Evolutionary conservation across 30 jellyfish, hydroid and myxozoan species (phyloP), one percentile per base, ranked within the genome.

Genomic region (Pelagia noctiluca): DNA sequence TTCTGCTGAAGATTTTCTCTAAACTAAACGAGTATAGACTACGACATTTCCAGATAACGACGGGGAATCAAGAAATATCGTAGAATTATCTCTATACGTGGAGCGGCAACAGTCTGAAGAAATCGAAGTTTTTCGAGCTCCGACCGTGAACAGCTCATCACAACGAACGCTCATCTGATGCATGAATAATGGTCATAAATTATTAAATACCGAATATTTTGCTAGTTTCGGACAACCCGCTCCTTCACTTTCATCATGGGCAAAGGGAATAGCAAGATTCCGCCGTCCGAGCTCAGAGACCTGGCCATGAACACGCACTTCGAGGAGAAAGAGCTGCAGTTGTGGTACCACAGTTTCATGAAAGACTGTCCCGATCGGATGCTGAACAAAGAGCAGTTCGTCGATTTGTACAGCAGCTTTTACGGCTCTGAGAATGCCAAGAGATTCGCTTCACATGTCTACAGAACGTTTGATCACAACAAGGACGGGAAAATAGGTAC

Each of bases 301-400:
- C 68, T 87, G 2, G 50, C 38, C 16, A n/a, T 10, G 1, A 62
- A 54, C 36, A 87, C 96, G 0, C 90, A 78, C 61, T 87, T 87
- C 67, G 89, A 91, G 10, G 94, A 87, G 66, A 71, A 87, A 69
- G 96, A 87, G 62, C 62, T 87, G 25, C 71, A 80, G 50, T 66
- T 46, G 22, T 87, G 96, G 96, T 73, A 87, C 69, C 66, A 23
- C 7, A 83, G 92, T 12, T 87, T 87, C 35, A 77, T 53, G 19
- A 84, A 89, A 24, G 96, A 87, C 31, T 87, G 90, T 63, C 96
- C 96, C 2, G 90, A 77, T 23, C 95, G 96, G 2, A 50, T 75
- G 21, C 49, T 87, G 47, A 78, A 78, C 31, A 29, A 35, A 46
- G 89, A 87, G 3, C 92, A 87, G 73, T 87, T 87, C 35, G 61